Conservation (phyloP, 2,113 vertebrate genomes). For the Tetrao urogallus region DNA sequence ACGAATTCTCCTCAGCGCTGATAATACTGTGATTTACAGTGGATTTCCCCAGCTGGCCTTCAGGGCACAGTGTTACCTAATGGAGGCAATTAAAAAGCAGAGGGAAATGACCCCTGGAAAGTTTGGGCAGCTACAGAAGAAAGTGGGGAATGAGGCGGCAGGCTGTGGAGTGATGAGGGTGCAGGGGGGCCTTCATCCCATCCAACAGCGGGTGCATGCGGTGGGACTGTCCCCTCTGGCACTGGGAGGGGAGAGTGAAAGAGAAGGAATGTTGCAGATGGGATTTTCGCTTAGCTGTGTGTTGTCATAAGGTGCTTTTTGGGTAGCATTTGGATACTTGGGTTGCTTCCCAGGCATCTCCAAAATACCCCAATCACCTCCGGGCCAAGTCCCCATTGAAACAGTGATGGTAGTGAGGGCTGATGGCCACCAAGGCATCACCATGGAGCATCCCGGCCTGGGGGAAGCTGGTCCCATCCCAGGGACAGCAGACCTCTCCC, state of each 20-base stretch:
- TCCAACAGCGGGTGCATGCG: fast-evolving
- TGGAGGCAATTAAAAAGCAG: slow-evolving; percentile 47
- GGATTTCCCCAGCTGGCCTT: background rate
- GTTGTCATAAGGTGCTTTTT: background rate
- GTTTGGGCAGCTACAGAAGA: background rate
- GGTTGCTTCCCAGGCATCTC: background rate
- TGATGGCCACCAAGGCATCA: background rate
- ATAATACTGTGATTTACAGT: slow-evolving; percentile 17
- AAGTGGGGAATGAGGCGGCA: background rate
- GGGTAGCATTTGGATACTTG: no score
- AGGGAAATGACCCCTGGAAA: slow-evolving; percentile 30
- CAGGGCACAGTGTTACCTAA: background rate
- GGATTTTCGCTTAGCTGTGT: background rate
- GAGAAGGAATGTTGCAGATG: background rate
- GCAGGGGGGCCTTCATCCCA: fast-evolving
- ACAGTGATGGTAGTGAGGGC: fast-evolving
- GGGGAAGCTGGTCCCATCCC: background rate
- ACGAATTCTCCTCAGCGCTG: background rate
- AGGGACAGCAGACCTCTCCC: background rate
- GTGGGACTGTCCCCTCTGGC: background rate
- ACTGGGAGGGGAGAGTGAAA: fast-evolving
- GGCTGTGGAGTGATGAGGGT: background rate
- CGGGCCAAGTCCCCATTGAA: background rate
- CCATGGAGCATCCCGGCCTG: background rate
- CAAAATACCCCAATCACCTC: background rate